These are phyloP conservation scores for Falco berigora DNA, from an alignment of 2,797 vertebrate genomes.

Conservation along the genomic window DNA sequence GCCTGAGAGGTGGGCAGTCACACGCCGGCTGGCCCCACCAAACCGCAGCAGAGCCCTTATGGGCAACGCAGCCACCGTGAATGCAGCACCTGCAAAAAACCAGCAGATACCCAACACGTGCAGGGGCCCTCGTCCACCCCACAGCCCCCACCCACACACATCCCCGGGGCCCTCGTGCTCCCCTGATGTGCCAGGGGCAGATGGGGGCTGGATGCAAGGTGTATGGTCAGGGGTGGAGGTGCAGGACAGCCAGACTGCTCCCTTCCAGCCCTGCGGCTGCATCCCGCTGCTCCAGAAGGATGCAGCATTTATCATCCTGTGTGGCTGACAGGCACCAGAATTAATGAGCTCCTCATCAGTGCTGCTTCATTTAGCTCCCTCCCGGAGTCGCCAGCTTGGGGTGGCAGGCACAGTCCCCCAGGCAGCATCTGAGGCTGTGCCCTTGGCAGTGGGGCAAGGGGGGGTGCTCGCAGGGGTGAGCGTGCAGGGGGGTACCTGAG, in stretches of 20 bases:
- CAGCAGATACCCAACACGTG: background rate
- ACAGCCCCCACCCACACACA: no score
- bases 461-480: background rate
- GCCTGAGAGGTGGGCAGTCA: no score
- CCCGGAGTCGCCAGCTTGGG: background rate
- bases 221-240: background rate
- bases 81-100: background rate
- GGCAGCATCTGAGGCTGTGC: background rate
- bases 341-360: background rate
- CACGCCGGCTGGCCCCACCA: background rate
- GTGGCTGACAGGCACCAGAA: background rate
- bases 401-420: background rate
- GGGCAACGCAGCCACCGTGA: background rate
- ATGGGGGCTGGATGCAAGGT: background rate
- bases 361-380: background rate
- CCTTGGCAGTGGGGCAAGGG: fast-evolving
- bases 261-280: fast-evolving
- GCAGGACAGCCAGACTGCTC: background rate
- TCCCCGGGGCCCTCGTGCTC: background rate
- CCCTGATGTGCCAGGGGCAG: background rate
- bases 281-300: background rate
- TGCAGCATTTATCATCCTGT: background rate
- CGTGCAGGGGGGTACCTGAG: fast-evolving
- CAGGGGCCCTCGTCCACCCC: no score
- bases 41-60: background rate